These are phyloP conservation scores for Apotomis betuletana DNA, from an alignment of 2,888 invertebrate species.

Conservation along the genomic window DNA sequence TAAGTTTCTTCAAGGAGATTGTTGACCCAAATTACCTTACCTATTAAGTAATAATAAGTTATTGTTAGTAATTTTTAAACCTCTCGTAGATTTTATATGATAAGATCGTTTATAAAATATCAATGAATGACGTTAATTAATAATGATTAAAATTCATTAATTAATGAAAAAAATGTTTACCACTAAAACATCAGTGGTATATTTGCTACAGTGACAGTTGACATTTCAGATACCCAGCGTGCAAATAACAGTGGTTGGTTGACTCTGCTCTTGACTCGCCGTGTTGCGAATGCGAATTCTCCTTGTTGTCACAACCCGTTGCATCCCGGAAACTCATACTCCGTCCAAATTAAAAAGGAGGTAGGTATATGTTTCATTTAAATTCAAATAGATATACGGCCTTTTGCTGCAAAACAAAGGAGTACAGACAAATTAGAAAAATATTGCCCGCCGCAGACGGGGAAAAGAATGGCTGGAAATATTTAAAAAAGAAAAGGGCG, in stretches of 20 bases:
- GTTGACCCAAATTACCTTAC: too few relatives aligned
- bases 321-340: conserved; percentile 17
- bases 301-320: conserved; percentile 48
- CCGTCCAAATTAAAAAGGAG: not conserved
- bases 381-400: not conserved
- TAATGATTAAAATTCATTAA: too few relatives aligned
- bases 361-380: conserved; percentile 7
- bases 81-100: too few relatives aligned
- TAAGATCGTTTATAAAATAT: too few relatives aligned
- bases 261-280: conserved; percentile 77
- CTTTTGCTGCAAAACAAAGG: not conserved
- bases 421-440: conserved; percentile 43
- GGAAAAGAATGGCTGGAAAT: conserved; percentile 24
- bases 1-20: too few relatives aligned
- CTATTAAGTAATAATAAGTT: too few relatives aligned
- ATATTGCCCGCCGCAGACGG: conserved; percentile 20
- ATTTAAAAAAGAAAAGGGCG: conserved; percentile 7
- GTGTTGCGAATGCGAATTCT: conserved; percentile 67
- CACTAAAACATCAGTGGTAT: conserved; percentile 3
- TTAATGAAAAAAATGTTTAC: too few relatives aligned
- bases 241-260: conserved; percentile 72
- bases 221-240: conserved; percentile 67
- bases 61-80: too few relatives aligned
- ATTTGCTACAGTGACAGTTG: conserved; percentile 46
- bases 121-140: too few relatives aligned